Percentiles rank a stretch among this genome's conserved stretches.
Conservation (phyloP, 2,888 invertebrate species). For the Blastobasis adustella region DNA sequence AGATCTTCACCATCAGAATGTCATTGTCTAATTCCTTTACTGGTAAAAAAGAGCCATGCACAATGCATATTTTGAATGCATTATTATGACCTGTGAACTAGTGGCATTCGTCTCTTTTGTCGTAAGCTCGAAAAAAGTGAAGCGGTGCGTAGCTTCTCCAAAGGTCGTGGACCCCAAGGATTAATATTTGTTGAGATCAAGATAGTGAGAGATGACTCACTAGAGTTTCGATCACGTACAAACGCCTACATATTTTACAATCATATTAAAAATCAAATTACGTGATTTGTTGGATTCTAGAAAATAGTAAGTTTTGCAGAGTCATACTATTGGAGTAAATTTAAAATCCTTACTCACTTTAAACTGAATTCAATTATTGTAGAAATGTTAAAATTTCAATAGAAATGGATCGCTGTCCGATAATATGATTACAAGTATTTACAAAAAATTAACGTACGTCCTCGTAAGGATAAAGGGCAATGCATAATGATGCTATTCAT, state of each 20-base stretch:
- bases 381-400: too few species aligned
- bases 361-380: not conserved
- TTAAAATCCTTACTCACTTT: not conserved
- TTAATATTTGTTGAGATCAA: slow-evolving; percentile 33
- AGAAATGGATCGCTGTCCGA: too few species aligned
- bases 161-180: slow-evolving; percentile 40
- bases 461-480: slow-evolving; percentile 15
- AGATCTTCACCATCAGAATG: slow-evolving; percentile 41
- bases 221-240: too few species aligned
- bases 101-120: slow-evolving; percentile 39
- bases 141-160: slow-evolving; percentile 33
- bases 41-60: slow-evolving; percentile 45
- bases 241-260: too few species aligned
- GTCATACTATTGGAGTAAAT: slow-evolving; percentile 13
- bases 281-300: not conserved
- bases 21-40: slow-evolving; percentile 50
- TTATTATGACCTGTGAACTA: slow-evolving; percentile 62
- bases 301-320: slow-evolving; percentile 27
- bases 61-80: slow-evolving; percentile 69
- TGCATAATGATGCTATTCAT: slow-evolving; percentile 12
- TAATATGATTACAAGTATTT: too few species aligned
- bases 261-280: too few species aligned
- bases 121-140: slow-evolving; percentile 4
- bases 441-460: not conserved
- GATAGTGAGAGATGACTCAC: slow-evolving; percentile 16